Evolutionary conservation across 2,888 invertebrate genomes (phyloP), one percentile per base, ranked within the genome.

Genomic region (Serripes groenlandicus): DNA sequence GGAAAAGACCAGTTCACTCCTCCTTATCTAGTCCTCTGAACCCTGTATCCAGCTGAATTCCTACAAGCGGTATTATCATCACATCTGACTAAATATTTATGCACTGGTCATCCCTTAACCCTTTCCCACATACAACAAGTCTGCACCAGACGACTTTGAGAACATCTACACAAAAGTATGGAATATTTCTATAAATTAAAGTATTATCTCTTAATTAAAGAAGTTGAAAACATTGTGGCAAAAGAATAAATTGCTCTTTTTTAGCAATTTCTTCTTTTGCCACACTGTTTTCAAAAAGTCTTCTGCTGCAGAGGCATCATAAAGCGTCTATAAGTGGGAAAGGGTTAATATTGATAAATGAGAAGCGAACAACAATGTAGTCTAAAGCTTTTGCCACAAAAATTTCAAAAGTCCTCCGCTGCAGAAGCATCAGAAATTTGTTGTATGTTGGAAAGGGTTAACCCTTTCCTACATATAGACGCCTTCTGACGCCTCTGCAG

Each of bases 221-320:
- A 7, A 42, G 2, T 49, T 3, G 30, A 60, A 56, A 56, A n/a
- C 56, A 56, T 11, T 56, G 56, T 56, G 56, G 56, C 23, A 56
- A 56, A 56, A 56, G 56, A 26, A 56, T 21, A 56, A 56, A 56
- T n/a, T 56, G 56, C 56, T 56, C n/a, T 15, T 5, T 3, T 23
- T 5, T 11, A 56, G 56, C 56, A 56, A n/a, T 56, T 56, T 56
- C 56, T 56, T 23, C 56, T 26, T 56, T 56, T 56, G 23, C n/a
- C 56, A 56, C 56, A 56, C 2, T 56, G 26, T 56, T 56, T 56
- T 56, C 56, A 3, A 56, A 15, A n/a, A 7, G 23, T 42, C 42
- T 18, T n/a, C n/a, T n/a, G 23, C 18, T n/a, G 9, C 23, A 23
- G 56, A n/a, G 23, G 5, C 18, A n/a, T 56, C n/a, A 56, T 15